These are phyloP conservation scores for Aplysina aerophoba DNA, from an alignment of 37 sponge, comb jelly and placozoan genomes.

Conservation along the genomic window DNA sequence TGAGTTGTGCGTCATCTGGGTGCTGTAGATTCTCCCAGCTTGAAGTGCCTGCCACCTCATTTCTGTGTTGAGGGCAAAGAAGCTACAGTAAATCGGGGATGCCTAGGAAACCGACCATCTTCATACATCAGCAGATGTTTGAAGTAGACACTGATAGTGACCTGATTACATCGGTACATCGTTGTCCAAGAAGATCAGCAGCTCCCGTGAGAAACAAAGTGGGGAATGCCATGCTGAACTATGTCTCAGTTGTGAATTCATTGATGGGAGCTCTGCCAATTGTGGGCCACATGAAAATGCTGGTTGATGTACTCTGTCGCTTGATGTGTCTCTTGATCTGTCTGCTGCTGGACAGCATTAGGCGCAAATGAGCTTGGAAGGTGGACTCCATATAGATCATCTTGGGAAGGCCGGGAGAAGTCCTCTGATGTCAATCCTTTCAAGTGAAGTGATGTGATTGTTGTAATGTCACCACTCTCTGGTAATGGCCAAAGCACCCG, in stretches of 20 bases:
- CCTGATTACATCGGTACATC: not conserved
- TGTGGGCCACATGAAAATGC: constrained; percentile 31
- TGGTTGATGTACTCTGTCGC: not conserved
- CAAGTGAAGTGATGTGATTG: no score
- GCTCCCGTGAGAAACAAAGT: constrained; percentile 44
- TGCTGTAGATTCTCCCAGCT: constrained; percentile 43
- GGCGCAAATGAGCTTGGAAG: constrained; percentile 9
- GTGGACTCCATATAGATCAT: not conserved
- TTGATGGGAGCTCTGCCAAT: constrained; percentile 37
- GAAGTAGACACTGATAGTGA: constrained; percentile 44
- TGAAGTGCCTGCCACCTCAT: constrained; percentile 46
- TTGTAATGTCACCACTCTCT: no score
- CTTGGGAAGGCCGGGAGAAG: no score
- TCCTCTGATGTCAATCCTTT: no score
- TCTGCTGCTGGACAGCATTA: constrained; percentile 1
- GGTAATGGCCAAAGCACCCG: no score
- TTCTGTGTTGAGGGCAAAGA: constrained; percentile 49
- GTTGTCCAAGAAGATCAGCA: constrained; percentile 41
- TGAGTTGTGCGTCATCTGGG: constrained; percentile 38
- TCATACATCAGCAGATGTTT: constrained; percentile 53
- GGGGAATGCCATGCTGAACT: constrained; percentile 44
- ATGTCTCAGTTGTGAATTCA: constrained; percentile 53
- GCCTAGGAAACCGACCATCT: constrained; percentile 48
- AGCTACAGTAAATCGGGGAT: constrained; percentile 55
- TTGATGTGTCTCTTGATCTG: not conserved